These are phyloP conservation scores for Plestiodon gilberti DNA, from an alignment of 2,113 vertebrate genomes.

Conservation along the genomic window DNA sequence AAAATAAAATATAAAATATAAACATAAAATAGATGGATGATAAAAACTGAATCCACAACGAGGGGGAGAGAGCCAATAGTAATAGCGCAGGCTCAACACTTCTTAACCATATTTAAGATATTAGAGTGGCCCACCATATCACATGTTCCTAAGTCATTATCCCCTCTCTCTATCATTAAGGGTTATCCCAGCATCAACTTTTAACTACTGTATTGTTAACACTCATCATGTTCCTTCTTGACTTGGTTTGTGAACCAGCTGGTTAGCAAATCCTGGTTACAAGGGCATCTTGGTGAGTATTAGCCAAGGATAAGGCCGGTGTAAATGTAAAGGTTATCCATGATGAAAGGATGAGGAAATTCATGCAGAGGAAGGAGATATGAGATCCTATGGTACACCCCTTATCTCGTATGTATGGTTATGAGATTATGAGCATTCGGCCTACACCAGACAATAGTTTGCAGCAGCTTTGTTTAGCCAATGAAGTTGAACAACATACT, in stretches of 20 bases:
- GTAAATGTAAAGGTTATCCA: neutral
- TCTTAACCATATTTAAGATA: neutral
- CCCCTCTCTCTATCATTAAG: neutral
- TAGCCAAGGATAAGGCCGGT: neutral
- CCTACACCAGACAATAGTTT: no score
- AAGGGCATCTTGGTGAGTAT: neutral
- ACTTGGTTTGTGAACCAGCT: neutral
- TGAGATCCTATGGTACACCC: neutral
- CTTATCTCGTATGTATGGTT: neutral
- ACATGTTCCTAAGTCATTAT: neutral
- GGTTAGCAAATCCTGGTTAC: neutral
- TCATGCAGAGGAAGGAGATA: neutral
- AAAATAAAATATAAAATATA: neutral
- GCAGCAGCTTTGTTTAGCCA: neutral
- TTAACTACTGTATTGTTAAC: neutral
- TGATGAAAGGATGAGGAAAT: neutral
- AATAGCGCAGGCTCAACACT: no score
- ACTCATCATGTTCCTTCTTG: neutral
- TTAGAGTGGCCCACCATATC: neutral
- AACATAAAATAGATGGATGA: neutral
- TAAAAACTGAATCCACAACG: no score
- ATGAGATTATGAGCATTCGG: neutral
- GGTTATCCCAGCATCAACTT: neutral
- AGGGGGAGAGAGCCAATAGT: no score
- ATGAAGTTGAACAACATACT: neutral